phyloP scores from a whole-genome alignment of 2,113 vertebrate species.

The Pelmatolapia mariae region DNA sequence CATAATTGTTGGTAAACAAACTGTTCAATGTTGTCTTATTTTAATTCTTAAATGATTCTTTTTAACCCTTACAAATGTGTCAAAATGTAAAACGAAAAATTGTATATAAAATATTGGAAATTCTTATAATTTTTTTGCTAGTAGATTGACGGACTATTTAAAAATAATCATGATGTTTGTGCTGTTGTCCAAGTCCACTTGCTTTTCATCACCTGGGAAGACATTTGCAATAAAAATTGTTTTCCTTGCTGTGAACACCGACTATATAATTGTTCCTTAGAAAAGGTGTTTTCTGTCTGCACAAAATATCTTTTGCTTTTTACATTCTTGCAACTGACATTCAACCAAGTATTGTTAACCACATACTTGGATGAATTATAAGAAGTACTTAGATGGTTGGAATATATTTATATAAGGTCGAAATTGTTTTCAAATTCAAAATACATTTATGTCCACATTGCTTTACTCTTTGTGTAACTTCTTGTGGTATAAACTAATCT shows the following conservation, averaged over 20 bases:
- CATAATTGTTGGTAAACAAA: not conserved
- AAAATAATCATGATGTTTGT: not conserved
- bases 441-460: not conserved
- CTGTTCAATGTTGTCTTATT: not conserved
- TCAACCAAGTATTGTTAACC: not conserved
- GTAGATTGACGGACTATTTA: not conserved
- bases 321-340: not conserved
- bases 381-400: not conserved
- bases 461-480: not conserved
- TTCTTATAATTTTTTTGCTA: not conserved
- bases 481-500: not conserved
- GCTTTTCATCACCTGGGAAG: not conserved
- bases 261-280: not conserved
- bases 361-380: not conserved
- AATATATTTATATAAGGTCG: not conserved
- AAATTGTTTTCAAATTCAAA: not conserved
- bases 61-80: not conserved
- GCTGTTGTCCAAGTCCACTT: not conserved
- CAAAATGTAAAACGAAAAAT: not conserved
- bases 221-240: slow-evolving; percentile 17
- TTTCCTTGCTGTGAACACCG: not conserved
- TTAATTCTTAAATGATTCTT: not conserved
- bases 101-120: not conserved
- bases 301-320: not conserved
- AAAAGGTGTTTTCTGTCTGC: slow-evolving; percentile 1